Evolutionary conservation across 2,797 vertebrate genomes (phyloP), one percentile per base, ranked within the genome.

Genomic region (Ctenopoma kingsleyae): DNA sequence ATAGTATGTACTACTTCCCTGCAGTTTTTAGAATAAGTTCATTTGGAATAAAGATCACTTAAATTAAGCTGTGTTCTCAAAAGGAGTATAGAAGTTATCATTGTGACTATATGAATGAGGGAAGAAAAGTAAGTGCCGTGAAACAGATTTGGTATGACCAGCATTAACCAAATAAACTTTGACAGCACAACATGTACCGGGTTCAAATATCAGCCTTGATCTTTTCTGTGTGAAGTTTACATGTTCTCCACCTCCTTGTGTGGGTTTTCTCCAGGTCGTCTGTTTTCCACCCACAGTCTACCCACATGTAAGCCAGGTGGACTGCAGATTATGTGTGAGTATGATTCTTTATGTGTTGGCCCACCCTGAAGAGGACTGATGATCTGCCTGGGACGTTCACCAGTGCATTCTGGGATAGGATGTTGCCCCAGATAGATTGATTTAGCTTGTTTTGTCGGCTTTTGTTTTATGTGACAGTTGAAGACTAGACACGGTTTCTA

Each of bases 261-360:
- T 78, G 83, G 79, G 61, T 82, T 74, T 63, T 74, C 78, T 80
- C 43, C 6, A 58, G 77, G 74, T 89, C 73, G 41, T 82, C 77
- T 82, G 85, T 85, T 88, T 88, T 85, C 62, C 82, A 74, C 76
- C 85, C 83, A 85, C 82, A 81, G 87, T 85, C 62, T 80, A 74
- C 76, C 85, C 84, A 87, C 84, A 81, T 90, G 81, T 72, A 70
- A 51, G 2, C 85, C 88, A 90, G 85, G 83, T 89, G 85, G 81
- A 82, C 62, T 48, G 48, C 54, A 80, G 79, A 86, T 83, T 70
- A 83, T 78, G 60, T 87, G 70, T 35, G 62, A 73, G 51, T 54
- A 10, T 43, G 53, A 48, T 17, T 53, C 67, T 59, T 11, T 70
- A 20, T 63, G 55, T 72, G 62, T 71, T 52, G 13, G 25, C 53